Evolutionary conservation across 2,113 vertebrate species (phyloP), one percentile per base, ranked within the genome.

Genomic region (Phaethon lepturus): DNA sequence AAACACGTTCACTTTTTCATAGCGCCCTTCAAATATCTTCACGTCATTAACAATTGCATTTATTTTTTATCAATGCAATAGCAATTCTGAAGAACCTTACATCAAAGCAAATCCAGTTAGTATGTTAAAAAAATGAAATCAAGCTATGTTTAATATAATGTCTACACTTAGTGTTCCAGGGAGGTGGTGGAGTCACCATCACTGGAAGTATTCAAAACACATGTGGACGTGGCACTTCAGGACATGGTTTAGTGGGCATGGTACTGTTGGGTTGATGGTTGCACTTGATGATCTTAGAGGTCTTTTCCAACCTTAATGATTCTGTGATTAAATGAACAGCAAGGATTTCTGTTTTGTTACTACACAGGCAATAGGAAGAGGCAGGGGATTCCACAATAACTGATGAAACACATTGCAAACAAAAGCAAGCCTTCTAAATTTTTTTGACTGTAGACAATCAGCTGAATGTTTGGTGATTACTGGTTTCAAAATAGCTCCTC

Each of bases 401-500:
- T 25, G 49, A 78, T 45, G 10, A 56, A 81, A 84, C 6, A 71
- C 11, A 23, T 1, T 17, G 26, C 60, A 89, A 68, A 74, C 40
- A 77, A 59, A 88, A 91, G 19, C 33, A 89, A 84, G 33, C 33
- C 17, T 67, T 62, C 42, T 40, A 28, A 40, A 17, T 55, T 66
- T 45, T 91, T 82, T 18, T 76, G 40, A 22, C 56, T 89, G 49
- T 4, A 84, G 68, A 87, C 33, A 62, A 74, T 67, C 82, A 74
- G 82, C 55, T 77, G 71, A 77, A 74, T 20, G 80, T 67, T 71
- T 93, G 89, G 64, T 45, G 64, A 92, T 77, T 67, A 63, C 52
- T 84, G 58, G 69, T 91, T 94, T 93, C 84, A 82, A 69, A 90
- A 29, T 22, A 91, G 89, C n/a, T 96, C 80, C 67, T 83, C 38